These are phyloP conservation scores for Melanargia galathea DNA, from an alignment of 2,888 invertebrate species.

Conservation along the genomic window DNA sequence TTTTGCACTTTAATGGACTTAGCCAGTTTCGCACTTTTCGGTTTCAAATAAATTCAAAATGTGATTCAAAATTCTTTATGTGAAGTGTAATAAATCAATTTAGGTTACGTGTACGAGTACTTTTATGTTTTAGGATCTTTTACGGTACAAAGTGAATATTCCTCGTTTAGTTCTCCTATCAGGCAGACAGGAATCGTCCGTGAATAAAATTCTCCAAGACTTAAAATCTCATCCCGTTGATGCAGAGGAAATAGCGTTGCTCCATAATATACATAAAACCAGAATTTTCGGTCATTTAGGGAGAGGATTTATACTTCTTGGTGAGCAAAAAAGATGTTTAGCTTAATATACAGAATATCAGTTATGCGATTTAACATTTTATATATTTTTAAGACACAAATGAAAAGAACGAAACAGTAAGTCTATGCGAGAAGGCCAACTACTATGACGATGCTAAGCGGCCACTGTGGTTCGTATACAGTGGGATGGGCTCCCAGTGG, in stretches of 20 bases:
- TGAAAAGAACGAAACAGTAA: slow-evolving; percentile 51
- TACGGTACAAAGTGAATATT: slow-evolving; percentile 38
- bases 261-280: slow-evolving; percentile 60
- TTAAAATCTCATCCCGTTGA: slow-evolving; percentile 62
- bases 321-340: slow-evolving; percentile 43
- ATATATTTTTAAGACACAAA: slow-evolving; percentile 49
- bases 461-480: slow-evolving; percentile 87
- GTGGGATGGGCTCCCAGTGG: slow-evolving; percentile 89
- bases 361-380: neutral
- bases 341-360: too few relatives aligned
- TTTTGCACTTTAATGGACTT: too few relatives aligned
- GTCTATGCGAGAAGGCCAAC: slow-evolving; percentile 50
- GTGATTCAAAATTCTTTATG: too few relatives aligned
- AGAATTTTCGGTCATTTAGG: slow-evolving; percentile 63
- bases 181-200: slow-evolving; percentile 44
- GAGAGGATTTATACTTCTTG: slow-evolving; percentile 60
- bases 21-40: too few relatives aligned
- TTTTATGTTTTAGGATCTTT: too few relatives aligned
- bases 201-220: slow-evolving; percentile 52
- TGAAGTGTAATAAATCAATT: neutral
- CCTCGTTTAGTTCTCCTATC: slow-evolving; percentile 62
- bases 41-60: too few relatives aligned
- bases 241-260: slow-evolving; percentile 62
- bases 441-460: slow-evolving; percentile 59
- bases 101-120: too few relatives aligned